Percentiles rank a stretch among this genome's conserved stretches.
Evolutionary conservation across 2,888 invertebrate species (phyloP).

Genomic region (Drosophila ezoana): DNA sequence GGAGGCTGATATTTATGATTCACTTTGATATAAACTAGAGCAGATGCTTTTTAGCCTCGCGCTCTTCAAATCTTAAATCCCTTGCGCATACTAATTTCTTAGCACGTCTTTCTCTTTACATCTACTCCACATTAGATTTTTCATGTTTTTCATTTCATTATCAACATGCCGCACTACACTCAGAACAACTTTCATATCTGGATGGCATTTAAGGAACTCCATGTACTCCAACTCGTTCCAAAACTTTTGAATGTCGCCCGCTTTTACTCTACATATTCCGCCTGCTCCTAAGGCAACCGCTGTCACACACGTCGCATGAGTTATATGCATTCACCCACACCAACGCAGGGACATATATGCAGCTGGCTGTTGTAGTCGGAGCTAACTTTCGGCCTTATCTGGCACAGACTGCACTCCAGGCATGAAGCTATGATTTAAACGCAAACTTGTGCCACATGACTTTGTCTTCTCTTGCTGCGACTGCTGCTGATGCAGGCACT

Average conservation of each 20-base stretch:
- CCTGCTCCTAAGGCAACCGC: conserved; percentile 42
- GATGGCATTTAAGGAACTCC: conserved; percentile 29
- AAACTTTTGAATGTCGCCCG: conserved; percentile 37
- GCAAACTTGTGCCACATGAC: conserved; percentile 62
- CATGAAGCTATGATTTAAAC: conserved; percentile 66
- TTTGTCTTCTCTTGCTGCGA: conserved; percentile 37
- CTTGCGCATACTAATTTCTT: conserved; percentile 13
- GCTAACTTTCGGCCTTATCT: conserved; percentile 67
- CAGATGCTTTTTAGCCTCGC: neutral
- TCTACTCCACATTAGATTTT: conserved; percentile 14
- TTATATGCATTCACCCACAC: conserved; percentile 54
- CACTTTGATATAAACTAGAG: neutral
- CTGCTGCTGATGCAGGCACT: neutral
- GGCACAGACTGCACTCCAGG: conserved; percentile 65
- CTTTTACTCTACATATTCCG: conserved; percentile 2
- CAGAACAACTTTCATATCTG: conserved; percentile 39
- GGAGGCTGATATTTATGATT: neutral
- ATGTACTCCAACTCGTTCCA: neutral
- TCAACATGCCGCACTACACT: conserved; percentile 19
- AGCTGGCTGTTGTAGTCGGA: conserved; percentile 26
- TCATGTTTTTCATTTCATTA: conserved; percentile 49
- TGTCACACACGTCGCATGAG: conserved; percentile 69
- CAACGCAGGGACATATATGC: conserved; percentile 35
- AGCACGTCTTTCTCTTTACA: conserved; percentile 10
- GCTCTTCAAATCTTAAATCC: neutral